Percentiles rank a stretch among this genome's conserved stretches.
Evolutionary conservation across 1,140 invertebrate genomes (phyloP).

Genomic region (Idris sp.): DNA sequence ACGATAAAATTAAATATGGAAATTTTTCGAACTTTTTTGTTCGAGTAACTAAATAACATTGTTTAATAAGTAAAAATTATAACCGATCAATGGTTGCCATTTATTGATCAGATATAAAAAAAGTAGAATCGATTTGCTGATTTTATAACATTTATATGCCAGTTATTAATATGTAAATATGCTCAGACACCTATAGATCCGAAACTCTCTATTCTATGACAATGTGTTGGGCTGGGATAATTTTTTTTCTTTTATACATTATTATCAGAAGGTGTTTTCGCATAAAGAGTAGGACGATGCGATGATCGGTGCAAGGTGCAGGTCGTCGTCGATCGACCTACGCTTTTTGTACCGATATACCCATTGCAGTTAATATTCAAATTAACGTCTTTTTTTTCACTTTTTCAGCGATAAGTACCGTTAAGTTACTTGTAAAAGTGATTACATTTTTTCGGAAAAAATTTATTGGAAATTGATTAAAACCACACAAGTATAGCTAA

Average conservation of each 20-base stretch:
- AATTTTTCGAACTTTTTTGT: too few species aligned
- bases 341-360: slow-evolving; percentile 29
- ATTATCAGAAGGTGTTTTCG: slow-evolving; percentile 33
- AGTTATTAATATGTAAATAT: slow-evolving; percentile 45
- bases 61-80: too few species aligned
- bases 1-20: too few species aligned
- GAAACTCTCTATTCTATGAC: slow-evolving; percentile 48
- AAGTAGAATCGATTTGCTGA: not conserved
- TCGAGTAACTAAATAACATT: too few species aligned
- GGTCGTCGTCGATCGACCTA: slow-evolving; percentile 36
- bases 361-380: slow-evolving; percentile 35
- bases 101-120: too few species aligned
- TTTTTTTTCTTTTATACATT: slow-evolving; percentile 28
- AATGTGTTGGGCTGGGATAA: slow-evolving; percentile 37
- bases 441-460: too few species aligned
- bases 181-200: slow-evolving; percentile 33
- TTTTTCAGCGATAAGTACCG: slow-evolving; percentile 10
- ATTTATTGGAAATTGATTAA: too few species aligned
- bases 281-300: slow-evolving; percentile 7
- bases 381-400: slow-evolving; percentile 32
- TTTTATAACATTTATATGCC: slow-evolving; percentile 39
- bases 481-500: too few species aligned
- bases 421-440: not conserved
- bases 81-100: too few species aligned
- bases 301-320: slow-evolving; percentile 44